Conservation (phyloP, 2,888 invertebrate species). For the Euplagia quadripunctaria region DNA sequence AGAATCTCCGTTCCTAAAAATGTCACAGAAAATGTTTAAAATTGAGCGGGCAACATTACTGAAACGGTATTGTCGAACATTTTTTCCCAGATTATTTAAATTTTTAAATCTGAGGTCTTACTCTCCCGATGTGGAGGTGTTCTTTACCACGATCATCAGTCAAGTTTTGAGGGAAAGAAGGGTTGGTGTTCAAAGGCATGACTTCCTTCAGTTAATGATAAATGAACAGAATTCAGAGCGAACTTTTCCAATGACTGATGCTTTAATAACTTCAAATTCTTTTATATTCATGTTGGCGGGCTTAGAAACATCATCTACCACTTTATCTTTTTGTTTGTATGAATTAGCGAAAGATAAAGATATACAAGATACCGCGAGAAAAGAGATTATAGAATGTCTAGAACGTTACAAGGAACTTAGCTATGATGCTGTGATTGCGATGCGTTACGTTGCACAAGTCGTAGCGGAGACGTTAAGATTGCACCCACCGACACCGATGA, state of each 20-base stretch:
- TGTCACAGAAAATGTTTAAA: slow-evolving; percentile 83
- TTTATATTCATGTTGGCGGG: slow-evolving; percentile 86
- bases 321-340: slow-evolving; percentile 81
- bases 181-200: slow-evolving; percentile 69
- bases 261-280: slow-evolving; percentile 82
- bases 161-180: slow-evolving; percentile 78
- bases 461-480: slow-evolving; percentile 76
- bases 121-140: slow-evolving; percentile 75
- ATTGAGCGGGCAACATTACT: slow-evolving; percentile 71
- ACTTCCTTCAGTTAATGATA: slow-evolving; percentile 83
- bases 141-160: slow-evolving; percentile 76
- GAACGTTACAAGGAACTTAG: slow-evolving; percentile 68
- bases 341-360: slow-evolving; percentile 77
- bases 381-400: slow-evolving; percentile 73
- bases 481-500: slow-evolving; percentile 81
- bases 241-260: slow-evolving; percentile 78
- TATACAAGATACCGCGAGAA: slow-evolving; percentile 71
- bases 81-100: slow-evolving; percentile 79
- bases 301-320: slow-evolving; percentile 79
- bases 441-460: slow-evolving; percentile 71
- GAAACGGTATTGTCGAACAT: slow-evolving; percentile 80
- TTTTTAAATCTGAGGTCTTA: slow-evolving; percentile 79
- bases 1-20: slow-evolving; percentile 78
- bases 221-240: slow-evolving; percentile 77
- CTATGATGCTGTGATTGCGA: slow-evolving; percentile 76